Conservation (phyloP, 2,797 vertebrate species). For the Agapornis canus region DNA sequence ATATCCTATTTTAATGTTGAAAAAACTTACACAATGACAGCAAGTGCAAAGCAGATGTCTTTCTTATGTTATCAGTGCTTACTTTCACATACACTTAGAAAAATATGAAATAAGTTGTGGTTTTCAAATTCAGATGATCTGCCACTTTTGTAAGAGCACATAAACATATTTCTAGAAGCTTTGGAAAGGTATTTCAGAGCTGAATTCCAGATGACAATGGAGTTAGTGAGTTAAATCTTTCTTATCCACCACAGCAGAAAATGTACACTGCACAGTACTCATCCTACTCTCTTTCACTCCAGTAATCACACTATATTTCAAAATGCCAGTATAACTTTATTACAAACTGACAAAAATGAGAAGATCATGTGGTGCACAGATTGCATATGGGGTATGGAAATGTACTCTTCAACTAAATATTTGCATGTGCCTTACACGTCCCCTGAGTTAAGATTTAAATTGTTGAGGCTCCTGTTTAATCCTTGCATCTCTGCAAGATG, state of each 20-base stretch:
- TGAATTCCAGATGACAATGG: constrained; percentile 7
- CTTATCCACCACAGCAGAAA: constrained; percentile 1
- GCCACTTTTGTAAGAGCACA: background rate
- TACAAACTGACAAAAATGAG: background rate
- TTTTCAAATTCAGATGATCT: constrained; percentile 34
- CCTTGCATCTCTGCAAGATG: background rate
- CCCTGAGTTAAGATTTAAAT: background rate
- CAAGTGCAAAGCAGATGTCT: background rate
- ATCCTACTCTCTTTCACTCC: background rate
- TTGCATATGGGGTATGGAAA: background rate
- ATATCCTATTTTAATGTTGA: background rate
- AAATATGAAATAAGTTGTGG: background rate
- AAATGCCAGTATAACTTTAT: background rate
- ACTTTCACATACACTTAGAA: background rate
- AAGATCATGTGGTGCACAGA: background rate
- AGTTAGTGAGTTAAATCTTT: constrained; percentile 15
- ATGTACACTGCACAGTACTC: background rate
- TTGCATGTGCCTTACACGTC: background rate
- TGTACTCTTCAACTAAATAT: constrained; percentile 32
- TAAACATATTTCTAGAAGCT: constrained; percentile 14
- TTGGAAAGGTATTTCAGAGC: constrained; percentile 2
- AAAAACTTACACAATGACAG: background rate
- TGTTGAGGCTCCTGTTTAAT: constrained; percentile 1
- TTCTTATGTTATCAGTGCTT: background rate
- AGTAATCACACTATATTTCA: background rate